phyloP scores from a whole-genome alignment of 2,888 invertebrate species.

The Leptodirus hochenwartii region DNA sequence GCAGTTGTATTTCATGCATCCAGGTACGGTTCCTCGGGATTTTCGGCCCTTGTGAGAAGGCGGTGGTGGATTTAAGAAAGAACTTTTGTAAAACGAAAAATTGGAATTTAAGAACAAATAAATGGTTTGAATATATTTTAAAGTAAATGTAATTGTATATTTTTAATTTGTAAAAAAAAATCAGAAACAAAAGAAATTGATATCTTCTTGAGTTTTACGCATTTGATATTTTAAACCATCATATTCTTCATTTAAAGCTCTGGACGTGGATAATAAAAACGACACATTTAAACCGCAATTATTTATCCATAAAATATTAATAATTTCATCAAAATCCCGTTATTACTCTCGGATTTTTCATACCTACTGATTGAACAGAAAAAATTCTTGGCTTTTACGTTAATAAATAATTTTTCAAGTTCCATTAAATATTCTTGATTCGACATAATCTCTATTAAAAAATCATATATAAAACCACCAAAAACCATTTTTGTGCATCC shows the following conservation, averaged over 20 bases:
- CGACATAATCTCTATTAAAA: constrained; percentile 49
- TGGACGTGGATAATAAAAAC: constrained; percentile 40
- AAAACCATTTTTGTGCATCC: constrained; percentile 2
- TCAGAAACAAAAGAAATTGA: constrained; percentile 96
- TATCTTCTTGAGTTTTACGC: constrained; percentile 94
- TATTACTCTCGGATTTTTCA: constrained; percentile 99
- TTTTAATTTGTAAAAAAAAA: no score
- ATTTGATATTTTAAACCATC: constrained; percentile 83
- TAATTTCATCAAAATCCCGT: constrained; percentile 95
- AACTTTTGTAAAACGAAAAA: no score
- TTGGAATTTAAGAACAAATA: no score
- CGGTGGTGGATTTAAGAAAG: no score
- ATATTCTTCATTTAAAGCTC: constrained; percentile 90
- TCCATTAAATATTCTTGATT: constrained; percentile 69
- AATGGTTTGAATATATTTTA: no score
- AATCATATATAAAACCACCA: no score
- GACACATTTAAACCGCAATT: not conserved
- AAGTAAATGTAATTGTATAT: no score
- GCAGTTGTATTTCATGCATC: constrained; percentile 99
- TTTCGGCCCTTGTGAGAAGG: no score
- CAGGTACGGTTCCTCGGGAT: constrained; percentile 97
- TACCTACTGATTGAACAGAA: constrained; percentile 97
- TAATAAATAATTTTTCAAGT: constrained; percentile 87
- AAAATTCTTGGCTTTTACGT: constrained; percentile 98
- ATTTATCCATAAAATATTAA: constrained; percentile 7